phyloP scores from a whole-genome alignment of 2,888 invertebrate genomes.

The Myathropa florea region DNA sequence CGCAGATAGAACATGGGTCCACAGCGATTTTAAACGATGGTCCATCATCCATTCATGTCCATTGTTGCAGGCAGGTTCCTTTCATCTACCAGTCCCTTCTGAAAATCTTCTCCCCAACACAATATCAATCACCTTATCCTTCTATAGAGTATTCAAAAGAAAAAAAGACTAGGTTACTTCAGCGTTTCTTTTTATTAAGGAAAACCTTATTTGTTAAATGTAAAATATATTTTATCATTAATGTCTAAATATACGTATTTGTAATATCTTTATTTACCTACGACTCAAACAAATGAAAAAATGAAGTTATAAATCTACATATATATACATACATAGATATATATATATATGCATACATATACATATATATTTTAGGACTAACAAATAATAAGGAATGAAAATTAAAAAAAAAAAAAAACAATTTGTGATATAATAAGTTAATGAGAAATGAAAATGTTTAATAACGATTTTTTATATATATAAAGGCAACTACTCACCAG shows the following conservation, averaged over 20 bases:
- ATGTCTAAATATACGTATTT: constrained; percentile 44
- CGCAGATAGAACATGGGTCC: no score
- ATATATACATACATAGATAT: constrained; percentile 22
- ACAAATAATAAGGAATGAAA: constrained; percentile 49
- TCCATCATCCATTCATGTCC: no score
- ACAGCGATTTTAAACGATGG: no score
- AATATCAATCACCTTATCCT: neutral
- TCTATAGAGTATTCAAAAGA: neutral
- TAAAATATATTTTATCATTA: constrained; percentile 50
- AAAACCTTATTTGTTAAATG: constrained; percentile 44
- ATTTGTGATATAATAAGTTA: constrained; percentile 71
- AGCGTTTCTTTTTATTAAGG: constrained; percentile 1
- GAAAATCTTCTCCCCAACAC: neutral
- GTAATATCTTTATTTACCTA: constrained; percentile 50
- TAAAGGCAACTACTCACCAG: constrained; percentile 61
- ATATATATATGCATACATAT: constrained; percentile 29
- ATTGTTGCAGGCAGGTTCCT: no score
- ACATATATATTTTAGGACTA: constrained; percentile 46
- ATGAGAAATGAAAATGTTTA: constrained; percentile 60
- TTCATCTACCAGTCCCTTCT: no score
- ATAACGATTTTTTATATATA: constrained; percentile 66
- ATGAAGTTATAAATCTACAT: constrained; percentile 29
- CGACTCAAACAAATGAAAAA: constrained; percentile 17
- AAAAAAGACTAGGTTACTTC: neutral
- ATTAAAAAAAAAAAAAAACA: constrained; percentile 50